phyloP scores from a whole-genome alignment of 2,797 vertebrate species.

The Molothrus aeneus region DNA sequence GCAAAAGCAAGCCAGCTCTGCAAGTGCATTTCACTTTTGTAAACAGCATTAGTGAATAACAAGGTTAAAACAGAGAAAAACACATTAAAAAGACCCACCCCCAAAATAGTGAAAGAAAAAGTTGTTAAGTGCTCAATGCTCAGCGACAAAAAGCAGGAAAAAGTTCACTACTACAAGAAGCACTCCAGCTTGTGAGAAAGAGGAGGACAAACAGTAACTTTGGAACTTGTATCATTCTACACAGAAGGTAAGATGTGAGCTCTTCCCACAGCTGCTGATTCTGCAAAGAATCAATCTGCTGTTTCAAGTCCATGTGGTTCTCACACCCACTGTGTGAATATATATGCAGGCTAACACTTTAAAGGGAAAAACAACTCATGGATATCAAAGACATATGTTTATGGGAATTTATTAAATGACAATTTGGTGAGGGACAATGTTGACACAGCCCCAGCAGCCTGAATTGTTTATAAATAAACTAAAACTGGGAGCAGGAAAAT shows the following conservation, averaged over 20 bases:
- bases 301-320: not conserved
- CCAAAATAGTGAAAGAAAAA: not conserved
- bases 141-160: not conserved
- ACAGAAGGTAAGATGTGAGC: not conserved
- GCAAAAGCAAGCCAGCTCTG: not conserved
- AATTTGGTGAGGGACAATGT: not conserved
- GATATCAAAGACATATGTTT: not conserved
- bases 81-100: not conserved
- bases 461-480: not conserved
- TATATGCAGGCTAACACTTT: not conserved
- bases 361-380: not conserved
- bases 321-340: not conserved
- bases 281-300: not conserved
- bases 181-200: not conserved
- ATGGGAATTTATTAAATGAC: not conserved
- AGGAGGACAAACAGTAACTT: not conserved
- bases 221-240: not conserved
- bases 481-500: not conserved
- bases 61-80: not conserved
- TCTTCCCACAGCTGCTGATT: not conserved
- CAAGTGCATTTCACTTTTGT: not conserved
- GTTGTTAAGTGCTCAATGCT: not conserved
- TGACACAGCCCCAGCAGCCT: not conserved
- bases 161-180: not conserved
- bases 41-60: not conserved